Evolutionary conservation across 2,113 vertebrate genomes (phyloP), one percentile per base, ranked within the genome.

Genomic region (Microcebus murinus): DNA sequence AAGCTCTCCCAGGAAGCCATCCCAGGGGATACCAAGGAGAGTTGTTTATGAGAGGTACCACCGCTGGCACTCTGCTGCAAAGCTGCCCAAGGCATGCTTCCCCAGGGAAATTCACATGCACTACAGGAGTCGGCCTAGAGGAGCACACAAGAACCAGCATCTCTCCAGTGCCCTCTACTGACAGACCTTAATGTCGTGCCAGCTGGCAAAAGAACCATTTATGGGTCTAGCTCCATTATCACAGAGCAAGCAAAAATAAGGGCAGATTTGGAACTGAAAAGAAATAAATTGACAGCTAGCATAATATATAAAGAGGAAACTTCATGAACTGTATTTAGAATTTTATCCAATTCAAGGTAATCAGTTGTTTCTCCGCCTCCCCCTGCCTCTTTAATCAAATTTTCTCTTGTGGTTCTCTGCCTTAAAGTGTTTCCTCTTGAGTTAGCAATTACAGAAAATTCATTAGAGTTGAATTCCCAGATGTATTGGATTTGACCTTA

Each of bases 241-340:
- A 9, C 67, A 79, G 61, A 73, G 52, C 7, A 39, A n/a, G 83
- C 73, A 65, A 61, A 70, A 61, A 61, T 34, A 87, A 70, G 36
- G 29, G 34, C 39, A 52, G 57, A 21, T 70, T 65, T 73, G 52
- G 48, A 65, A 27, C 42, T n/a, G 11, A 65, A 87, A 82, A 55
- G 34, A 52, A 80, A 25, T n/a, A 90, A 36, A 84, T 70, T 89
- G 84, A 61, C 77, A 96, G 61, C 55, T 89, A 39, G 97, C 98
- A 99, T 99, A 99, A 99, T 63, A 99, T 98, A 6, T 99, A 99
- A 83, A 99, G 99, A 84, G 99, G 99, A 98, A 99, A 99, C 98
- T 99, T 99, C 93, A 99, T 99, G 97, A 99, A 99, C 97, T 99
- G 98, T 99, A 99, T 95, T 99, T 98, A 99, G 99, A 98, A 99